Percentiles rank a stretch among this genome's conserved stretches.
phyloP scores from a whole-genome alignment of 2,113 vertebrate genomes.

The Potamarius usumacintae region DNA sequence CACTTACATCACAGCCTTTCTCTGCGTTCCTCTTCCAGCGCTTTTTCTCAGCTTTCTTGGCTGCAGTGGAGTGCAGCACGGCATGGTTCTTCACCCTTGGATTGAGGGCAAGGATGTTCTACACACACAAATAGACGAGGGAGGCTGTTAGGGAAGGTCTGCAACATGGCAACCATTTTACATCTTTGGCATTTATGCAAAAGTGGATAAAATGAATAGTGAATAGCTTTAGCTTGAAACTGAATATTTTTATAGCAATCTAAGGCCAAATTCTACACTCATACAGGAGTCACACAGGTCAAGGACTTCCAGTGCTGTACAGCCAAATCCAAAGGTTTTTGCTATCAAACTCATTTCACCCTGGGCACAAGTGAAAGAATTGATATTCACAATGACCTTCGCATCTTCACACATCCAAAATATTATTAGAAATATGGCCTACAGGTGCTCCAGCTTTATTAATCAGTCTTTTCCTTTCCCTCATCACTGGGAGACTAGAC shows the following conservation, averaged over 20 bases:
- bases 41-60: conserved; percentile 79
- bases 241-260: conserved; percentile 11
- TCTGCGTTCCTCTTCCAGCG: conserved; percentile 83
- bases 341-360: conserved; percentile 20
- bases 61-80: conserved; percentile 72
- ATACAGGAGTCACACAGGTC: conserved; percentile 32
- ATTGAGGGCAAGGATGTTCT: conserved; percentile 82
- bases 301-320: conserved; percentile 39
- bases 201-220: conserved; percentile 1
- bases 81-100: conserved; percentile 73
- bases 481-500: not conserved
- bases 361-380: conserved; percentile 28
- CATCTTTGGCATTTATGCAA: conserved; percentile 23
- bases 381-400: conserved; percentile 48
- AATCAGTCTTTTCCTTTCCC: not conserved
- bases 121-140: conserved; percentile 45
- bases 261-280: conserved; percentile 24
- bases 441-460: conserved; percentile 18
- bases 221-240: not conserved
- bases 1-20: conserved; percentile 79
- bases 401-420: conserved; percentile 33
- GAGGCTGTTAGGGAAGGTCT: not conserved
- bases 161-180: conserved; percentile 8
- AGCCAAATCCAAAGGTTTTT: conserved; percentile 30
- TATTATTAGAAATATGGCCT: not conserved